phyloP scores from a whole-genome alignment of 2,888 invertebrate species.

The Acheta domesticus region DNA sequence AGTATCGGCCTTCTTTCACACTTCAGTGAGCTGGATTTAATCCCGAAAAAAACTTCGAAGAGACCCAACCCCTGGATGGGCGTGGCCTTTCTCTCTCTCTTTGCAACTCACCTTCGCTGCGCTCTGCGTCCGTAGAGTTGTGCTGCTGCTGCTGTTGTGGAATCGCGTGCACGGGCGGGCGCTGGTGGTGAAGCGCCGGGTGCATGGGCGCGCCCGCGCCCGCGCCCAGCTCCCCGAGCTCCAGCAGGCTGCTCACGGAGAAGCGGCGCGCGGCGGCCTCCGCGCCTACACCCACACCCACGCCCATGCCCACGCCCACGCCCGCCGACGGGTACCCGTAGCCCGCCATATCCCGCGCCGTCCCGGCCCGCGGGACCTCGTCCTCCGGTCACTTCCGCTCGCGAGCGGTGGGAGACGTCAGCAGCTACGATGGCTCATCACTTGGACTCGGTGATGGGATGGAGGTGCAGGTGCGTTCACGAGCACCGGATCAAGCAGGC shows the following conservation, averaged over 20 bases:
- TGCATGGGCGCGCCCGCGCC: not conserved
- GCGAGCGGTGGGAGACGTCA: too few relatives aligned
- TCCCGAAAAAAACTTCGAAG: too few relatives aligned
- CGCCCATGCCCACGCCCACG: slow-evolving; percentile 12
- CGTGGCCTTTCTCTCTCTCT: too few relatives aligned
- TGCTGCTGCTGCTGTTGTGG: not conserved
- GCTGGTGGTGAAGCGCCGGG: slow-evolving; percentile 24
- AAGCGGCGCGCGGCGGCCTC: slow-evolving; percentile 35
- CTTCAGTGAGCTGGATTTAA: too few relatives aligned
- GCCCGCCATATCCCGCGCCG: not conserved
- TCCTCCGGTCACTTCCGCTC: too few relatives aligned
- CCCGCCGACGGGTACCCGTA: not conserved
- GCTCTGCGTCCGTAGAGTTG: slow-evolving; percentile 22
- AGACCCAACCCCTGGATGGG: too few relatives aligned
- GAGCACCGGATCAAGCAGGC: too few relatives aligned
- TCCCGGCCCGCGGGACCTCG: not conserved
- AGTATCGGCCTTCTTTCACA: too few relatives aligned
- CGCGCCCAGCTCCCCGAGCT: slow-evolving; percentile 32
- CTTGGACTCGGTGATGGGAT: too few relatives aligned
- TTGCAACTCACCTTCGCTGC: slow-evolving; percentile 32
- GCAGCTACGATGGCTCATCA: too few relatives aligned
- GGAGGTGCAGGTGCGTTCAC: too few relatives aligned
- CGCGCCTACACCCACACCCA: slow-evolving; percentile 21
- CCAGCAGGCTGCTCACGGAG: slow-evolving; percentile 37
- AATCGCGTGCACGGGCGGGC: not conserved